Evolutionary conservation across 2,113 vertebrate species (phyloP).

Genomic region (Ceyx margarethae): DNA sequence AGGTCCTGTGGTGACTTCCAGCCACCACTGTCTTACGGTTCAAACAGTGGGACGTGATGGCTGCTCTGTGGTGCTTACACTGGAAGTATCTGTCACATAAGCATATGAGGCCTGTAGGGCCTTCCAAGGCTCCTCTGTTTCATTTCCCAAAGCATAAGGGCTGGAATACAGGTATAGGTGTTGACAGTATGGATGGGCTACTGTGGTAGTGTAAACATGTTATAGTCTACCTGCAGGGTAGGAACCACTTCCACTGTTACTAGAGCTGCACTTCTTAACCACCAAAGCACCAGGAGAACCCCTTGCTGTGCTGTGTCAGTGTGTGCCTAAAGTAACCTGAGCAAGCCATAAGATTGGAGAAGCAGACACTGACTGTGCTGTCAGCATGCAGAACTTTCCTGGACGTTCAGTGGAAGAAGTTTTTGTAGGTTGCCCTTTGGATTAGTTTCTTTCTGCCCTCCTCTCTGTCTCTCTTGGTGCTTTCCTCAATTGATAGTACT

Average conservation of each 20-base stretch:
- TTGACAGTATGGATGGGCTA: not conserved
- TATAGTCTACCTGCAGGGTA: not conserved
- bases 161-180: not conserved
- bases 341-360: not conserved
- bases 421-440: not conserved
- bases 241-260: not conserved
- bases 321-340: not conserved
- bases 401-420: not conserved
- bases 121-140: not conserved
- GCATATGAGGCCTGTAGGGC: rapidly evolving
- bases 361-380: rapidly evolving
- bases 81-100: not conserved
- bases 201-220: not conserved
- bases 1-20: not conserved
- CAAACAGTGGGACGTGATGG: not conserved
- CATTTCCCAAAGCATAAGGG: not conserved
- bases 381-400: not conserved
- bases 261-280: not conserved
- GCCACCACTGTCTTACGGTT: not conserved
- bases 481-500: no score
- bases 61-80: rapidly evolving
- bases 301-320: not conserved
- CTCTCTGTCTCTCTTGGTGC: not conserved
- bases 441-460: not conserved
- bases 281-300: not conserved